Conservation (phyloP, 2,888 invertebrate genomes). For the Drosophila kanekoi region DNA sequence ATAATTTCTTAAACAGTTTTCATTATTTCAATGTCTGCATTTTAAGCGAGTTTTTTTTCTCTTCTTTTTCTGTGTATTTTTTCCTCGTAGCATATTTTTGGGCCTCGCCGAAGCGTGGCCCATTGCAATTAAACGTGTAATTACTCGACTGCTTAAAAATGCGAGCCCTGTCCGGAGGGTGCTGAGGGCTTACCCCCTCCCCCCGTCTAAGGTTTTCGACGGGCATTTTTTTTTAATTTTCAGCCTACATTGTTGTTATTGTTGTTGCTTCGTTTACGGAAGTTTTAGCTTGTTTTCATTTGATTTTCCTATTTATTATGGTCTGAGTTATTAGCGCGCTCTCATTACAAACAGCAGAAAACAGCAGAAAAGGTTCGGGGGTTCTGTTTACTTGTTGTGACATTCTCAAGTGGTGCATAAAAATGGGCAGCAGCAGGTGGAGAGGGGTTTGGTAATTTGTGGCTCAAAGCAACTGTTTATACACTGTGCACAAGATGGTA, state of each 20-base stretch:
- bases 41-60: constrained; percentile 72
- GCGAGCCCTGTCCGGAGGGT: constrained; percentile 46
- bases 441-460: constrained; percentile 29
- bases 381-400: constrained; percentile 69
- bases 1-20: constrained; percentile 78
- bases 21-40: constrained; percentile 74
- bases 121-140: constrained; percentile 85
- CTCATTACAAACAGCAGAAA: constrained; percentile 39
- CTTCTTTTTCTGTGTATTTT: constrained; percentile 1
- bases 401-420: constrained; percentile 62
- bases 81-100: constrained; percentile 67
- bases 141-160: constrained; percentile 80
- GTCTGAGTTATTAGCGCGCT: constrained; percentile 72
- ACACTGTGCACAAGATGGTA: not conserved
- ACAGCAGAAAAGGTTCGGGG: constrained; percentile 14
- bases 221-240: constrained; percentile 52
- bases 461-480: constrained; percentile 18
- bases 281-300: constrained; percentile 77
- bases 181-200: constrained; percentile 8
- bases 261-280: constrained; percentile 57
- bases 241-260: constrained; percentile 32
- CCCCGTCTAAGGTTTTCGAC: not conserved
- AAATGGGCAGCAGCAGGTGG: constrained; percentile 20
- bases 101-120: constrained; percentile 47
- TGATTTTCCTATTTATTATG: constrained; percentile 77